phyloP scores from a whole-genome alignment of 2,888 invertebrate genomes.

The Drosophila dives region DNA sequence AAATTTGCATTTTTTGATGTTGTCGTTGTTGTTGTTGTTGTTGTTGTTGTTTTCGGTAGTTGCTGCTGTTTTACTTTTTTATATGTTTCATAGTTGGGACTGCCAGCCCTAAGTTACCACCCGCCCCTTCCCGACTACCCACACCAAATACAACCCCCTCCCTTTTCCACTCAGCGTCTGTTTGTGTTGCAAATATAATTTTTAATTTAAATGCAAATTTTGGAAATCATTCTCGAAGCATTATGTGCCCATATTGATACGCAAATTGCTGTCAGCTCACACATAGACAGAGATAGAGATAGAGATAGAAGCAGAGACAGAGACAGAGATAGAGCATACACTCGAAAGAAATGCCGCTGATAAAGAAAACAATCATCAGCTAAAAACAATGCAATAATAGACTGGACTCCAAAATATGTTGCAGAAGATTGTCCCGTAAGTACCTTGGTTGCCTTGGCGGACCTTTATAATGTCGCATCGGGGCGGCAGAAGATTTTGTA shows the following conservation, averaged over 20 bases:
- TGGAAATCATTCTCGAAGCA: slow-evolving; percentile 81
- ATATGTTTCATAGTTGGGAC: slow-evolving; percentile 10
- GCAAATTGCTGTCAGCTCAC: slow-evolving; percentile 80
- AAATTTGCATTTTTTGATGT: slow-evolving; percentile 77
- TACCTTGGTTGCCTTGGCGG: not conserved
- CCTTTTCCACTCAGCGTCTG: slow-evolving; percentile 42
- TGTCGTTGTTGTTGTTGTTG: slow-evolving; percentile 37
- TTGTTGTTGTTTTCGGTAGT: not conserved
- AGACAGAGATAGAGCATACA: not conserved
- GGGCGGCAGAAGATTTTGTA: not conserved
- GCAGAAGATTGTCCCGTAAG: not conserved
- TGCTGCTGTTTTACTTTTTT: slow-evolving; percentile 7
- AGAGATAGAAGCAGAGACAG: slow-evolving; percentile 13
- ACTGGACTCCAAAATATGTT: not conserved
- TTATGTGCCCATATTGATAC: slow-evolving; percentile 81
- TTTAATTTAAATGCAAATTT: slow-evolving; percentile 80
- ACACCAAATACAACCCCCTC: not conserved
- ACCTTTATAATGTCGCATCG: not conserved
- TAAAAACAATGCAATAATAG: not conserved
- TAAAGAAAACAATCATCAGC: not conserved
- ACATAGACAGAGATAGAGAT: slow-evolving; percentile 26
- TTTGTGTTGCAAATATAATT: slow-evolving; percentile 81
- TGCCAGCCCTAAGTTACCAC: slow-evolving; percentile 13
- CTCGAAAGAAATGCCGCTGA: not conserved
- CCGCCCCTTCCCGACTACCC: not conserved